Percentiles rank a stretch among this genome's conserved stretches.
Conservation (phyloP, 2,113 vertebrate species). For the Dasyprocta punctata region DNA sequence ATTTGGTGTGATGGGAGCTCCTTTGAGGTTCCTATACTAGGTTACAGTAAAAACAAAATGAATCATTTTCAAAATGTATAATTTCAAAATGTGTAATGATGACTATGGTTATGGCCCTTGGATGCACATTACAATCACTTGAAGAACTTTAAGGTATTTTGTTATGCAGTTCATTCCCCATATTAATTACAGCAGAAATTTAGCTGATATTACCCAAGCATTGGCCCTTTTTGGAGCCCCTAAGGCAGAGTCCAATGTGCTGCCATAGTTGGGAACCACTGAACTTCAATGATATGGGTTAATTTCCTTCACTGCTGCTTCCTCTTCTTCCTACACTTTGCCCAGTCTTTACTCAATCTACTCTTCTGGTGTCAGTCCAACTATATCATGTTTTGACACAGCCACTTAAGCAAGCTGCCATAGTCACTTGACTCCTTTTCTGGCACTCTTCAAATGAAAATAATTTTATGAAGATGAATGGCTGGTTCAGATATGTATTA, state of each 20-base stretch:
- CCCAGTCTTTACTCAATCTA: neutral
- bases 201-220: neutral
- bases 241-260: neutral
- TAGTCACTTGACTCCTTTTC: neutral
- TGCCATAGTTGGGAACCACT: neutral
- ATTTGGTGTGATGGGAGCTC: neutral
- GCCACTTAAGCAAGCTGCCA: neutral
- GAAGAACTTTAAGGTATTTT: neutral
- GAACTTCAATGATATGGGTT: neutral
- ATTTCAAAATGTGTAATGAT: neutral
- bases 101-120: neutral
- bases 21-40: neutral
- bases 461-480: neutral
- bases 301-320: neutral
- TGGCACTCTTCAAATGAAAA: neutral
- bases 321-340: neutral
- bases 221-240: neutral
- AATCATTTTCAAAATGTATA: constrained; percentile 30
- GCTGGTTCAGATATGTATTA: neutral
- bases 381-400: neutral
- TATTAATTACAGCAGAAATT: neutral
- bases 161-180: neutral
- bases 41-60: constrained; percentile 43
- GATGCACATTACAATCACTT: neutral
- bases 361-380: neutral